These are phyloP conservation scores for Campylorhamphus procurvoides DNA, from an alignment of 2,113 vertebrate species.

Conservation along the genomic window DNA sequence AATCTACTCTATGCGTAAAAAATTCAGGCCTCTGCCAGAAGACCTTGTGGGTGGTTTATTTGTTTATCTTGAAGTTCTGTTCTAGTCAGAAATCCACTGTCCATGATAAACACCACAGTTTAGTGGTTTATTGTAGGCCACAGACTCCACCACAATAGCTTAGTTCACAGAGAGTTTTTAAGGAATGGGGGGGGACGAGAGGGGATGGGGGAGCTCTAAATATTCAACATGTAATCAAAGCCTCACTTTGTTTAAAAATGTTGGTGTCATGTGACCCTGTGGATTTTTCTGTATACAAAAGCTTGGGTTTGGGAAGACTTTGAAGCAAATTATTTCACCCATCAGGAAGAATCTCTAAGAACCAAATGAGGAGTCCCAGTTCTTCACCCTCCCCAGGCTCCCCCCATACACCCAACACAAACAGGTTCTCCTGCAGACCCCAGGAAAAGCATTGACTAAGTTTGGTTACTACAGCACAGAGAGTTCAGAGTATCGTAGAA, in stretches of 20 bases:
- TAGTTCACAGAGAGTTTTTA: not conserved
- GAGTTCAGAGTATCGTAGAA: not conserved
- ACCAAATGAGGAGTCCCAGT: not conserved
- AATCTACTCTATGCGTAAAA: not conserved
- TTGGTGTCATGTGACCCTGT: not conserved
- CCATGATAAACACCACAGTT: not conserved
- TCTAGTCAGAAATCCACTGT: not conserved
- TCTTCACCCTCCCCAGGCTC: not conserved
- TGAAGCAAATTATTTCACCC: not conserved
- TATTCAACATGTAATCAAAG: not conserved
- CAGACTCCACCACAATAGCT: not conserved
- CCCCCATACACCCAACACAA: not conserved
- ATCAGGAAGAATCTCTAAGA: not conserved
- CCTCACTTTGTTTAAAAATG: not conserved
- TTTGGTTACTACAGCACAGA: not conserved
- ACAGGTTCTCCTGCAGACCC: not conserved
- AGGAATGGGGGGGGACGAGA: not conserved
- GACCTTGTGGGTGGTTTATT: not conserved
- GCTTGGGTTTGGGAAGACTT: not conserved
- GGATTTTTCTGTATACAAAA: not conserved
- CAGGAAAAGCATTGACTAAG: not conserved
- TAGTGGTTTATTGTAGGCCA: not conserved
- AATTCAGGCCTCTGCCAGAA: not conserved
- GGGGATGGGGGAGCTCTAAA: not conserved
- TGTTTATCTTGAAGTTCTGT: not conserved